A percentile compares a stretch with the other conserved stretches of the same genome.
Conservation (phyloP, 2,888 invertebrate species). For the Andrena dorsata region DNA sequence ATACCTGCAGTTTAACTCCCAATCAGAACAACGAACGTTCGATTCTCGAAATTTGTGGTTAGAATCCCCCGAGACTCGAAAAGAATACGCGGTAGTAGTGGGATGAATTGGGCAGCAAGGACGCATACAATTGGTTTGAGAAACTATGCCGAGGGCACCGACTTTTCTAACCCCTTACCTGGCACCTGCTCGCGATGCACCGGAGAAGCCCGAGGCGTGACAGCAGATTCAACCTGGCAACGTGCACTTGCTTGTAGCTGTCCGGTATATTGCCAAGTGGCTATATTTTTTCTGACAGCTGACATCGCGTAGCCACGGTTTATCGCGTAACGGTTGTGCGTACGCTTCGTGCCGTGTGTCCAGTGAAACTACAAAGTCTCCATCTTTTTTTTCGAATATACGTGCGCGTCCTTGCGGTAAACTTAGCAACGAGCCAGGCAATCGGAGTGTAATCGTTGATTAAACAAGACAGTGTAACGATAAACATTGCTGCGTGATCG, state of each 20-base stretch:
- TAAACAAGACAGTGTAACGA: background rate
- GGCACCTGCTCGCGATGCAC: slow-evolving; percentile 77
- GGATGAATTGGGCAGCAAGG: background rate
- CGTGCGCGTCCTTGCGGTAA: background rate
- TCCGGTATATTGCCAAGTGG: slow-evolving; percentile 58
- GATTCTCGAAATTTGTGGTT: background rate
- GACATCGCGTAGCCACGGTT: slow-evolving; percentile 37
- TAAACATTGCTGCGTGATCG: background rate
- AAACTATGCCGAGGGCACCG: slow-evolving; percentile 66
- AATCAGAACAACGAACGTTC: background rate
- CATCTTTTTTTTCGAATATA: slow-evolving; percentile 25
- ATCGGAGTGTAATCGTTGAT: slow-evolving; percentile 7
- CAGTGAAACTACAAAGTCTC: slow-evolving; percentile 16
- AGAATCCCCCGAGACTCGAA: background rate
- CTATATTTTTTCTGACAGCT: slow-evolving; percentile 52
- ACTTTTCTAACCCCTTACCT: slow-evolving; percentile 67
- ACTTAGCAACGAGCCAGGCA: slow-evolving; percentile 7
- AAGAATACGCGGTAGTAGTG: background rate
- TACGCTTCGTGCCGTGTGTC: slow-evolving; percentile 16
- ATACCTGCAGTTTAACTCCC: too few species aligned
- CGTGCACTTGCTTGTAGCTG: slow-evolving; percentile 70
- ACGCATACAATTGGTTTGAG: slow-evolving; percentile 23
- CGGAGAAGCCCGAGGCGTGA: slow-evolving; percentile 76
- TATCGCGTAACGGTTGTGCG: slow-evolving; percentile 35
- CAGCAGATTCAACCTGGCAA: slow-evolving; percentile 77